Evolutionary conservation across 2,797 vertebrate species (phyloP), one percentile per base, ranked within the genome.

Genomic region (Melanotaenia maccullochi): DNA sequence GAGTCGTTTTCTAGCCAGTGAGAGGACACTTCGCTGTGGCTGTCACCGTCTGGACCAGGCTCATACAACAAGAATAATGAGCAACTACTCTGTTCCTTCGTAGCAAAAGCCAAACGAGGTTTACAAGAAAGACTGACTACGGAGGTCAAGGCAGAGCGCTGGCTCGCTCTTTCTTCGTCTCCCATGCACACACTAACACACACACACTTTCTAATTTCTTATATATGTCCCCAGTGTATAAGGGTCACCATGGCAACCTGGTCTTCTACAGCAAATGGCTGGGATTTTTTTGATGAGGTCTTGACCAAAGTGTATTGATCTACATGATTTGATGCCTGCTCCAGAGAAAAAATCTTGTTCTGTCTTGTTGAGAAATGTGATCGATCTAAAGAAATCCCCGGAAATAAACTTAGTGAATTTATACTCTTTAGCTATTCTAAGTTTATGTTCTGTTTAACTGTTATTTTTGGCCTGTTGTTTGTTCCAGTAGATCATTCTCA

Each of bases 231-330:
- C 87, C 51, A 25, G 80, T 78, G 87, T 65, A 62, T 62, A 59
- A 40, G 73, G 78, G 75, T 92, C 89, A 88, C 87, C 85, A 92
- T 90, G 85, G 90, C 74, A 90, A 93, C 89, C 38, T 69, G 63
- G 81, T 85, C 70, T 62, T 73, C 65, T 36, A 69, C 72, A 76
- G 78, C 40, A 81, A 85, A 84, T 74, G 79, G 75, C 59, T 14
- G 1, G 52, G 81, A 84, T 80, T 67, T 40, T 85, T 54, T 79
- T 81, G 68, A 87, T 81, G 72, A 65, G 83, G 75, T 85, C 72
- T 70, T 60, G 81, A 81, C 80, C 80, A 86, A 85, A 86, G 79
- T 82, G 75, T 87, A 90, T 91, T 78, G 88, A 90, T 88, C 81
- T 51, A 77, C 79, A 74, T 80, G 86, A 90, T 89, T 91, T 89